These are phyloP conservation scores for Lepidotrigona ventralis DNA, from an alignment of 1,140 invertebrate species.

Conservation along the genomic window DNA sequence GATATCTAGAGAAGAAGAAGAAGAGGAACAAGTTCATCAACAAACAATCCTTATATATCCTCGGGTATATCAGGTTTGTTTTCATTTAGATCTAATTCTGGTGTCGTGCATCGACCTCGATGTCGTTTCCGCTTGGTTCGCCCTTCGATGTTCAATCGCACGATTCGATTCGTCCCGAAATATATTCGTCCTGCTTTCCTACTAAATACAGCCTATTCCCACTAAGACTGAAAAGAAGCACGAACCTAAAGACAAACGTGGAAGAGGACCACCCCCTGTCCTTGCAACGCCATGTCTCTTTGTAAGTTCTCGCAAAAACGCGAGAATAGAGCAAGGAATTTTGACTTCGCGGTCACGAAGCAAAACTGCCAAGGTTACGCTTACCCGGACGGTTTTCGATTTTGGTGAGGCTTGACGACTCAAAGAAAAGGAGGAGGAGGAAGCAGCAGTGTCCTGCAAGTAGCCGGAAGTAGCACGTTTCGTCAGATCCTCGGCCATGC, in stretches of 20 bases:
- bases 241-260: not conserved
- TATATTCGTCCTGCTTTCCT: not conserved
- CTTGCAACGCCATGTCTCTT: too few species aligned
- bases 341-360: not conserved
- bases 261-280: not conserved
- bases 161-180: not conserved
- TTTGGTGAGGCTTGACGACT: conserved; percentile 69
- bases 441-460: conserved; percentile 73
- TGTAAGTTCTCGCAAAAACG: not conserved
- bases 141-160: conserved; percentile 47
- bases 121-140: conserved; percentile 46
- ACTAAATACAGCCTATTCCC: not conserved
- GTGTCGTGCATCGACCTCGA: conserved; percentile 1
- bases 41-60: not conserved
- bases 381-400: conserved; percentile 77
- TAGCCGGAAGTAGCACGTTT: conserved; percentile 79
- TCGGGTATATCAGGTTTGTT: not conserved
- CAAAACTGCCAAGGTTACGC: conserved; percentile 10
- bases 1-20: conserved; percentile 90
- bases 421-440: conserved; percentile 74
- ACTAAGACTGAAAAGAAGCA: not conserved
- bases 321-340: not conserved
- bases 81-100: not conserved
- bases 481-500: conserved; percentile 86
- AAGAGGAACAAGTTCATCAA: not conserved